Conservation (phyloP, 1,140 invertebrate genomes). For the Ceratina japonica region DNA sequence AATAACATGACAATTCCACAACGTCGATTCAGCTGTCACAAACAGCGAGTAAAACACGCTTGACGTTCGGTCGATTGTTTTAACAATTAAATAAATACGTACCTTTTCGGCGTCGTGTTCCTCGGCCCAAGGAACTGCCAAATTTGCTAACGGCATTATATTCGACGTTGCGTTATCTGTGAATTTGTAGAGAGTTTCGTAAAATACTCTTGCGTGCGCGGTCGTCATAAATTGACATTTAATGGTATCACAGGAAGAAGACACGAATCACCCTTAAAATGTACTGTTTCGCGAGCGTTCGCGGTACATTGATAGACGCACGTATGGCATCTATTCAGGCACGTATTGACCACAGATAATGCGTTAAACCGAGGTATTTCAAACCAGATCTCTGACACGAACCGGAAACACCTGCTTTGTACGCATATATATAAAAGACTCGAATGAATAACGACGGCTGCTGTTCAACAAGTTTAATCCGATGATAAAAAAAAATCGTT, state of each 20-base stretch:
- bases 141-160: conserved; percentile 77
- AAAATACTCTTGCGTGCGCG: conserved; percentile 28
- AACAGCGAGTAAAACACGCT: too few species aligned
- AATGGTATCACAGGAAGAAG: conserved; percentile 1
- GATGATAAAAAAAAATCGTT: too few species aligned
- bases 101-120: conserved; percentile 70
- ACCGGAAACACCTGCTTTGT: conserved; percentile 42
- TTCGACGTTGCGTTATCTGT: conserved; percentile 45
- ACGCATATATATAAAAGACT: conserved; percentile 4
- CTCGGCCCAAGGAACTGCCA: conserved; percentile 76
- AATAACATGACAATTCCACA: not conserved
- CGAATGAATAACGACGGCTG: conserved; percentile 5
- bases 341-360: conserved; percentile 48
- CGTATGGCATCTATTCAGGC: conserved; percentile 11
- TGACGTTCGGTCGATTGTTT: not conserved
- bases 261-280: not conserved
- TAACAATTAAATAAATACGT: conserved; percentile 32
- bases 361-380: conserved; percentile 22
- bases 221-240: conserved; percentile 45
- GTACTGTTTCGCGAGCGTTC: conserved; percentile 11
- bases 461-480: conserved; percentile 22
- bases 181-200: conserved; percentile 38
- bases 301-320: conserved; percentile 38
- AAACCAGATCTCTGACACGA: conserved; percentile 31
- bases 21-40: not conserved